Conservation (phyloP, 2,797 vertebrate genomes). For the Natrix natrix region DNA sequence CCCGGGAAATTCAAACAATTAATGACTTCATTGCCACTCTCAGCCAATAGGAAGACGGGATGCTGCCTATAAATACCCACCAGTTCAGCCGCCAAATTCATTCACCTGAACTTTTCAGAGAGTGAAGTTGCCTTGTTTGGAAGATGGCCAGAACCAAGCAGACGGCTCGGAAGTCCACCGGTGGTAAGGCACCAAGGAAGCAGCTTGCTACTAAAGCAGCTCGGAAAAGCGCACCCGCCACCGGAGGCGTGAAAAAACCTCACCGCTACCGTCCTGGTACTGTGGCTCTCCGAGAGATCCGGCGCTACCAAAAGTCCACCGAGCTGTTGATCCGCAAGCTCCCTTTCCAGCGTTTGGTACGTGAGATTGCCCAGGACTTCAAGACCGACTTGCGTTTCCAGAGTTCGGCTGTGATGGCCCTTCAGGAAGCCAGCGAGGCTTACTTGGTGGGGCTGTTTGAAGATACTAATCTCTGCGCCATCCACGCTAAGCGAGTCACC, state of each 20-base stretch:
- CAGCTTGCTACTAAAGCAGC: slow-evolving; percentile 88
- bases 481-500: slow-evolving; percentile 87
- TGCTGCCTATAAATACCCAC: not conserved
- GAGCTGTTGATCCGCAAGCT: slow-evolving; percentile 23
- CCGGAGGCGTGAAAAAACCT: slow-evolving; percentile 86
- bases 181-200: slow-evolving; percentile 85
- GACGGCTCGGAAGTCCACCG: slow-evolving; percentile 69
- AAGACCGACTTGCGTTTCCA: slow-evolving; percentile 31
- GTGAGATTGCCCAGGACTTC: slow-evolving; percentile 22
- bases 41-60: not conserved
- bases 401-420: slow-evolving; percentile 9
- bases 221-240: slow-evolving; percentile 86
- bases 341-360: slow-evolving; percentile 21
- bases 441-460: slow-evolving; percentile 87
- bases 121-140: rapidly evolving
- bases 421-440: slow-evolving; percentile 55
- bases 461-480: slow-evolving; percentile 87
- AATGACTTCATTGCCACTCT: not conserved
- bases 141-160: slow-evolving; percentile 11
- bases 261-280: slow-evolving; percentile 80
- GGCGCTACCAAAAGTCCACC: slow-evolving; percentile 13
- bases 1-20: not conserved
- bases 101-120: not conserved
- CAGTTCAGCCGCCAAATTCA: rapidly evolving
- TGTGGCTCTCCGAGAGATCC: slow-evolving; percentile 64